These are phyloP conservation scores for Stomorhina lunata DNA, from an alignment of 2,888 invertebrate genomes.

Conservation along the genomic window DNA sequence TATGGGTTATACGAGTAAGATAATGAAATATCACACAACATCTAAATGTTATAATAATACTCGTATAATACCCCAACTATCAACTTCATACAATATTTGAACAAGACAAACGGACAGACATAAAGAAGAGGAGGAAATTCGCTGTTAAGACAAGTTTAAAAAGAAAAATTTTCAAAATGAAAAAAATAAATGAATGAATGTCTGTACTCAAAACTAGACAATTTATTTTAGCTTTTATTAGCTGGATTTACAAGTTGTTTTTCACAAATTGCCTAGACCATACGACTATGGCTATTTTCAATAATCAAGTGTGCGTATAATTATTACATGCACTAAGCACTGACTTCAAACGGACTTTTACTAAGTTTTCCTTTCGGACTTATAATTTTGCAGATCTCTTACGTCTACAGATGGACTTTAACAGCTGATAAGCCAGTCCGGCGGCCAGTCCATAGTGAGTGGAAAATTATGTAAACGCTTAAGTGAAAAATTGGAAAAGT, in stretches of 20 bases:
- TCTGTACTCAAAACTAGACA: conserved; percentile 13
- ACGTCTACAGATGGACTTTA: neutral
- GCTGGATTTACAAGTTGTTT: conserved; percentile 26
- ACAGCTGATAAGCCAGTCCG: conserved; percentile 3
- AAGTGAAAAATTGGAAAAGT: conserved; percentile 31
- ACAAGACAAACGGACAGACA: neutral
- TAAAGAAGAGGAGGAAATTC: conserved; percentile 17
- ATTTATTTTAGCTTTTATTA: conserved; percentile 1
- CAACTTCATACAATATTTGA: conserved; percentile 1
- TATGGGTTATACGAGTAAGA: conserved; percentile 32
- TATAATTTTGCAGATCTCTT: neutral
- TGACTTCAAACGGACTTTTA: neutral
- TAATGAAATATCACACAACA: conserved; percentile 50
- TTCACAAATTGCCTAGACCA: neutral
- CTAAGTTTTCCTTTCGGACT: neutral
- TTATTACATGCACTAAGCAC: neutral
- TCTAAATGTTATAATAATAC: conserved; percentile 9
- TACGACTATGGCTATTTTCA: neutral
- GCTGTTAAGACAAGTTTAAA: conserved; percentile 5
- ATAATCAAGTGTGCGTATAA: conserved; percentile 40
- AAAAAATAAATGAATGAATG: too few species aligned
- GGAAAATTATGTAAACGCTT: conserved; percentile 44
- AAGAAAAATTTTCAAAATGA: conserved; percentile 35
- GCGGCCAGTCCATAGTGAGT: neutral
- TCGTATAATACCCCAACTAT: too few species aligned